Evolutionary conservation across 2,888 invertebrate genomes (phyloP), one percentile per base, ranked within the genome.

Genomic region (Kryphioiulus occultus): DNA sequence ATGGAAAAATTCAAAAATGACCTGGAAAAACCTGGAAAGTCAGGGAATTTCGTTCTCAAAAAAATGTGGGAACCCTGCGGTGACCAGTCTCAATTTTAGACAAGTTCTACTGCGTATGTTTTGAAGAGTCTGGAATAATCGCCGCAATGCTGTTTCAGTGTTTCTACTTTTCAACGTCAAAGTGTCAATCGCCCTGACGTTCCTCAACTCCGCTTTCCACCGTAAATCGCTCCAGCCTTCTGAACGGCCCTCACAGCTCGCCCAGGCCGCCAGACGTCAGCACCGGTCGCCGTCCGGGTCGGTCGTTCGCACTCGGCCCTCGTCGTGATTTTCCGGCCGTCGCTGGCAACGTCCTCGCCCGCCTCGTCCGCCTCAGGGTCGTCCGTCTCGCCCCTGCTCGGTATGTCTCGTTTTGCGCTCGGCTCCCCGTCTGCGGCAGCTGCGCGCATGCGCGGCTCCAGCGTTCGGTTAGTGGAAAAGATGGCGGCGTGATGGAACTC

Each of bases 401-500:
- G 83, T n/a, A 12, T 83, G 83, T 83, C 83, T 83, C 83, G 83
- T 83, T 83, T 83, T 83, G 32, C 39, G 83, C 10, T 83, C 83
- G 83, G 83, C 32, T 83, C 39, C 32, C 10, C 83, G 83, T 83
- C 83, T 83, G 83, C 83, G 83, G 5, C 19, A 3, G 17, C 19
- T 1, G 17, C 30, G 83, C 83, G 83, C 83, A 83, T 83, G 83
- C 35, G 39, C 32, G 19, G 32, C 5, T 1, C 35, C 83, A 83
- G 39, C 59, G 59, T 59, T 59, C 59, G n/a, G n/a, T n/a, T 59
- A 83, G 83, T 32, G 83, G 83, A 83, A 83, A 83, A 83, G 35
- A 83, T 83, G 83, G 83, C 83, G 83, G 83, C 83, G 83, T 39
- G 83, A 83, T 39, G 83, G 83, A 35, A 83, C 39, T 83, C 32